Evolutionary conservation across 2,113 vertebrate species (phyloP), one percentile per base, ranked within the genome.

Genomic region (Geothlypis trichas): DNA sequence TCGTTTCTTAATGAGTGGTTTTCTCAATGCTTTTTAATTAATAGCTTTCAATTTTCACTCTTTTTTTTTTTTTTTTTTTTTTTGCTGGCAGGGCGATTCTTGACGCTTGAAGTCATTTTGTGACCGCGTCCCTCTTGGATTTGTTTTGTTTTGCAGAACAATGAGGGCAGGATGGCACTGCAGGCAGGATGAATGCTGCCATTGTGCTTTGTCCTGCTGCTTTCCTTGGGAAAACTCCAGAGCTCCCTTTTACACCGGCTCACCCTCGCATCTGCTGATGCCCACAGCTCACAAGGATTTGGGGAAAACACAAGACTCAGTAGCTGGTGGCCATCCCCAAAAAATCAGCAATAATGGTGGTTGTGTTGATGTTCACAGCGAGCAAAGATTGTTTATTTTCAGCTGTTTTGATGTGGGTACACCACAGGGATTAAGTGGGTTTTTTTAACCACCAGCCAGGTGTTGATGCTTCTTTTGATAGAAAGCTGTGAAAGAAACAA

Each of bases 151-250:
- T 22, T 21, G 37, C 28, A 23, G 92, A 90, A 95, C 92, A 85
- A 78, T 93, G 94, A 19, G 35, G 13, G 87, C 92, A 24, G 18
- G 61, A 18, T 23, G 81, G 89, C 67, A 26, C 19, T 5, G n/a
- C 46, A 12, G 18, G 44, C 3, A 2, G 19, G 8, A 68, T 85
- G 80, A 95, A 93, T 90, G 84, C 75, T 84, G 54, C 69, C 87
- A 30, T 89, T 91, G 82, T 94, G 66, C 49, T 75, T 61, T 58
- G 74, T 76, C 59, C 37, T 84, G 44, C 58, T 41, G 52, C 81
- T 23, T 90, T 95, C 86, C 90, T 72, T 21, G 65, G 91, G 95
- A 93, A 91, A 90, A 63, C 61, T 84, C 28, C 69, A 35, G 61
- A 87, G 73, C 22, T 91, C 62, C 15, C 4, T 46, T 57, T 28